phyloP scores from a whole-genome alignment of 2,113 vertebrate genomes.

The Rafetus swinhoei region DNA sequence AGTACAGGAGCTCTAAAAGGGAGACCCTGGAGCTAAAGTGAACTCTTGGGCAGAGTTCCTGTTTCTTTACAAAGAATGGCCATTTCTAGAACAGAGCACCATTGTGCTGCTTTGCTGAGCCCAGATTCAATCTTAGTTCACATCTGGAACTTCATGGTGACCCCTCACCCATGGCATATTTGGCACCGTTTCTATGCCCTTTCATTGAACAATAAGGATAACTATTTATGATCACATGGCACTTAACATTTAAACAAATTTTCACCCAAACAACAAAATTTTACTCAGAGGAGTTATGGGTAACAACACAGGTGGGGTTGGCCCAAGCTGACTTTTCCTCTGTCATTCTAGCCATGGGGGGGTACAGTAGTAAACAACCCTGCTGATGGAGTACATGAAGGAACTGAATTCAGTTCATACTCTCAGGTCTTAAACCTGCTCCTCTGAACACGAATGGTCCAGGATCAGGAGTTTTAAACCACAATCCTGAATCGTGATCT shows the following conservation, averaged over 20 bases:
- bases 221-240: not conserved
- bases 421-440: not conserved
- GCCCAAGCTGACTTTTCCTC: not conserved
- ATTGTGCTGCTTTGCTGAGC: not conserved
- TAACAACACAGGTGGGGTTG: not conserved
- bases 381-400: not conserved
- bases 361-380: not conserved
- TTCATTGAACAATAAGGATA: not conserved
- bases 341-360: not conserved
- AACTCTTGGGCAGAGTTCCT: not conserved
- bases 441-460: not conserved
- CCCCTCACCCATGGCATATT: not conserved
- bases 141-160: not conserved
- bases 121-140: not conserved
- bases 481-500: not conserved
- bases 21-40: not conserved
- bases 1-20: not conserved
- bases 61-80: not conserved
- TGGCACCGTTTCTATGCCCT: not conserved
- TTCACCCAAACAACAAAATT: not conserved
- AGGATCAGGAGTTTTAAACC: fast-evolving
- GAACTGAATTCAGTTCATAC: not conserved
- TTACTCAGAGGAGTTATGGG: fast-evolving
- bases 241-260: not conserved
- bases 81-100: not conserved